Evolutionary conservation across 2,113 vertebrate species (phyloP), one percentile per base, ranked within the genome.

Genomic region (Lagopus leucura): DNA sequence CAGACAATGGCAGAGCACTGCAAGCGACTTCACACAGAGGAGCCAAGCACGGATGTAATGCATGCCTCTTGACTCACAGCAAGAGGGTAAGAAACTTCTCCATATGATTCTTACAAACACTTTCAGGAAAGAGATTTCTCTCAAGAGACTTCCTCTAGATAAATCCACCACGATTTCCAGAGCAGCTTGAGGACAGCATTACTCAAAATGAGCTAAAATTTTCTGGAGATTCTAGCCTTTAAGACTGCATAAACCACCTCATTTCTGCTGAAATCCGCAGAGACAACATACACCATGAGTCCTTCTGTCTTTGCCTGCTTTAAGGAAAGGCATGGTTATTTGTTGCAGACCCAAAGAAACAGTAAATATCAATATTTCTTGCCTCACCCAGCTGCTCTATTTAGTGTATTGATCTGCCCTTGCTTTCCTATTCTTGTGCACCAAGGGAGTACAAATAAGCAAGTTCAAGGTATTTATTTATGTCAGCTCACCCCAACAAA

Each of bases 301-400:
- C 27, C 11, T 32, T 95, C 47, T 89, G 8, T 13, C 60, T 92
- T 61, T 80, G 85, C 55, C 73, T n/a, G 14, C 36, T 82, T 88
- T 66, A 57, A 22, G 24, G 58, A 75, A 91, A 82, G 13, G 3
- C 14, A 58, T 47, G 13, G 13, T 58, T 88, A 70, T 82, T 79
- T 82, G 34, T 78, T 91, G 47, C 21, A 69, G 32, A 38, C 36
- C 28, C 24, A 78, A 91, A 83, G 0, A 2, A 81, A 67, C 16
- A 52, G 52, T 60, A 92, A 94, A 91, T 90, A 92, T 90, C 89
- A 78, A 81, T 94, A 91, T 64, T 80, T 88, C 57, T 80, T 91
- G 57, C 70, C 82, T 83, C 78, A 83, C 38, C 94, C 72, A 89
- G 88, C 79, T 86, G 40, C 48, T 78, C 36, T 91, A 40, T 57